Conservation (phyloP, 1,140 invertebrate genomes). For the Aphelenchoides fujianensis region DNA sequence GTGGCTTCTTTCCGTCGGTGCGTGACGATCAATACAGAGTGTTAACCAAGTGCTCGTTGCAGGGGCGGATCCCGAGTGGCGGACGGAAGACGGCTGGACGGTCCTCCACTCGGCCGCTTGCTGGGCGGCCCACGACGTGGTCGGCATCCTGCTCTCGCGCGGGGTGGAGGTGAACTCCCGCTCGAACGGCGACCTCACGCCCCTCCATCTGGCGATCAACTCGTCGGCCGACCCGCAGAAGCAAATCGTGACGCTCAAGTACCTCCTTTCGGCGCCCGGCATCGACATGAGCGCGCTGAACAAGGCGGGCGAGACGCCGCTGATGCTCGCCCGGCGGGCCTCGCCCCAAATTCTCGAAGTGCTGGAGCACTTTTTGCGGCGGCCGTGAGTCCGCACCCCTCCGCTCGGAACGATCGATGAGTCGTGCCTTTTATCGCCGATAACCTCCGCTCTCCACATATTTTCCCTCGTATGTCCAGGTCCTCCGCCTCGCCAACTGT, state of each 20-base stretch:
- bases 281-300: constrained; percentile 50
- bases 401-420: too few relatives aligned
- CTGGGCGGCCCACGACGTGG: constrained; percentile 81
- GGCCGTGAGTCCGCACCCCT: too few relatives aligned
- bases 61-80: constrained; percentile 71
- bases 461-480: neutral
- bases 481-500: neutral
- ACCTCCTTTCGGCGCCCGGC: constrained; percentile 47
- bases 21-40: constrained; percentile 15
- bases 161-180: constrained; percentile 83
- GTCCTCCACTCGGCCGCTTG: constrained; percentile 81
- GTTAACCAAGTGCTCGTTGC: constrained; percentile 33
- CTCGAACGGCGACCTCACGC: constrained; percentile 72
- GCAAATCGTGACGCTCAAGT: constrained; percentile 46
- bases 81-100: constrained; percentile 82
- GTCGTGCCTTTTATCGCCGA: too few relatives aligned
- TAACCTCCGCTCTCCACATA: too few relatives aligned
- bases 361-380: constrained; percentile 17
- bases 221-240: constrained; percentile 26
- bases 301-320: constrained; percentile 54
- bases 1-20: constrained; percentile 70
- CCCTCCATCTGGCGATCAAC: constrained; percentile 65
- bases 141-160: constrained; percentile 72
- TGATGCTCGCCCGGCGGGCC: constrained; percentile 42
- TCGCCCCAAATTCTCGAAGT: constrained; percentile 32